phyloP scores from a whole-genome alignment of 2,888 invertebrate species.

The Scaeva pyrastri region DNA sequence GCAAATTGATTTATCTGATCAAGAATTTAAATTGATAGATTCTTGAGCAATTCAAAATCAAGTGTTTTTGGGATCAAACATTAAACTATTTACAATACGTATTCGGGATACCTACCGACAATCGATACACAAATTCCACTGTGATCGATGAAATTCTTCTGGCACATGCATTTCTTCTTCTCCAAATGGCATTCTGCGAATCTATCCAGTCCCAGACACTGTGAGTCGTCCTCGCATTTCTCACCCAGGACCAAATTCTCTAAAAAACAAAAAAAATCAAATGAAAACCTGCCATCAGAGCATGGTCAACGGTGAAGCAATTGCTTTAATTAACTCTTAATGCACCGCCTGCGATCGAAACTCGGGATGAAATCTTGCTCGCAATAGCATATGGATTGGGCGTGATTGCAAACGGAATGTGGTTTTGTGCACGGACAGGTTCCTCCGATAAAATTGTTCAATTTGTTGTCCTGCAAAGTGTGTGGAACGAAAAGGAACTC shows the following conservation, averaged over 20 bases:
- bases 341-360: slow-evolving; percentile 80
- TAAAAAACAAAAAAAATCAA: slow-evolving; percentile 66
- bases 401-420: slow-evolving; percentile 78
- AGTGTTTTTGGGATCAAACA: background rate
- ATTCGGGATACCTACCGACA: slow-evolving; percentile 77
- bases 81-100: background rate
- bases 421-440: slow-evolving; percentile 79
- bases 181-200: slow-evolving; percentile 78
- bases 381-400: slow-evolving; percentile 79
- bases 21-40: background rate
- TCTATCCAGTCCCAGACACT: slow-evolving; percentile 78
- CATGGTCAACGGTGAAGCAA: slow-evolving; percentile 27
- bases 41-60: background rate
- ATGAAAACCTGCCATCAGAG: slow-evolving; percentile 14
- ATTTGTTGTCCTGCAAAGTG: slow-evolving; percentile 74
- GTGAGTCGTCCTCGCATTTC: slow-evolving; percentile 79
- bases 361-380: slow-evolving; percentile 77
- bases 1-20: background rate
- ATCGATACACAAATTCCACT: slow-evolving; percentile 78
- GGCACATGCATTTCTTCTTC: slow-evolving; percentile 78
- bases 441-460: slow-evolving; percentile 81
- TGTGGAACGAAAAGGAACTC: slow-evolving; percentile 8
- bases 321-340: slow-evolving; percentile 77
- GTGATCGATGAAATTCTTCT: slow-evolving; percentile 77
- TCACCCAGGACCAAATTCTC: slow-evolving; percentile 77